A percentile compares a stretch with the other conserved stretches of the same genome.
Evolutionary conservation across 1,140 invertebrate genomes (phyloP).

Genomic region (Danaus plexippus): DNA sequence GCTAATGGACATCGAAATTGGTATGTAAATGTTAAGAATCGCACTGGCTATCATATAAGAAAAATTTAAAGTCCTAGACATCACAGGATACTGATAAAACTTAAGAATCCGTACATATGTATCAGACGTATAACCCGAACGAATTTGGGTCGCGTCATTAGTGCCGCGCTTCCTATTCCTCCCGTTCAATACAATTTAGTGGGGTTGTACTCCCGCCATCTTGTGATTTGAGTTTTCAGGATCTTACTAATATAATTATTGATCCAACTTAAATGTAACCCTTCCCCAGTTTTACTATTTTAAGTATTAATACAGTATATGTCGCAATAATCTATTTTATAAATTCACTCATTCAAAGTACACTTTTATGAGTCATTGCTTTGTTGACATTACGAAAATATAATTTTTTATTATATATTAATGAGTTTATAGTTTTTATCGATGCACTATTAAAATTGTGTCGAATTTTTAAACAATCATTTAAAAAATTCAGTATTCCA

Average conservation of each 20-base stretch:
- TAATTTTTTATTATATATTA: conserved; percentile 11
- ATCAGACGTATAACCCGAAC: conserved; percentile 61
- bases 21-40: conserved; percentile 42
- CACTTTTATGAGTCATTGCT: conserved; percentile 21
- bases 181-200: conserved; percentile 35
- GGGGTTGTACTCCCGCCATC: conserved; percentile 62
- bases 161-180: conserved; percentile 39
- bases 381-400: conserved; percentile 48
- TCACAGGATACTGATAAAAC: conserved; percentile 47
- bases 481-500: background rate
- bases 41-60: conserved; percentile 18
- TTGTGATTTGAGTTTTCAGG: conserved; percentile 63
- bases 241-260: conserved; percentile 62
- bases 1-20: conserved; percentile 49
- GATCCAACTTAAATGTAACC: conserved; percentile 52
- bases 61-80: conserved; percentile 27
- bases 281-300: conserved; percentile 6
- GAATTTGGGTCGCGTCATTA: conserved; percentile 50
- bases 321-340: background rate
- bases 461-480: no score
- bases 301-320: background rate
- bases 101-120: conserved; percentile 64
- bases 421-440: conserved; percentile 3
- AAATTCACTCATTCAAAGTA: conserved; percentile 22
- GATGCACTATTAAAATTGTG: no score